Percentiles rank a stretch among this genome's conserved stretches.
These are phyloP conservation scores for Cryptotermes secundus DNA, from an alignment of 1,140 invertebrate species.

Conservation along the genomic window DNA sequence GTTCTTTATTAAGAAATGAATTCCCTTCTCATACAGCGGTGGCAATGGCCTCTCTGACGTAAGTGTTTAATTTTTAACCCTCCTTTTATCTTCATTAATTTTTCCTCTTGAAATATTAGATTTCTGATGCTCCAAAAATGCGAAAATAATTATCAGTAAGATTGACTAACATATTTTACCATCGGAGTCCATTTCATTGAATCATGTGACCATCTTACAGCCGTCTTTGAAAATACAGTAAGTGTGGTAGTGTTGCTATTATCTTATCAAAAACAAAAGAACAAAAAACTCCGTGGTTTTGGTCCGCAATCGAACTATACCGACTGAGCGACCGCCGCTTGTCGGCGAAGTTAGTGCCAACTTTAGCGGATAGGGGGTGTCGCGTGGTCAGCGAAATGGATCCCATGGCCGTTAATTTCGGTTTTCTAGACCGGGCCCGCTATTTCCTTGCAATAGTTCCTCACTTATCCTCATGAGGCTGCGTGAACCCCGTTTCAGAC, in stretches of 20 bases:
- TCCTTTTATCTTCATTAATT: not conserved
- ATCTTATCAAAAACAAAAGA: no score
- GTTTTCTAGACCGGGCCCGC: no score
- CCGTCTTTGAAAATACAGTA: not conserved
- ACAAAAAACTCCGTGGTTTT: no score
- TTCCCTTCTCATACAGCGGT: not conserved
- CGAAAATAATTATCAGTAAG: not conserved
- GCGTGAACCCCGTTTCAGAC: no score
- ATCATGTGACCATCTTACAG: not conserved
- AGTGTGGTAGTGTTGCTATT: not conserved
- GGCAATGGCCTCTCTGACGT: not conserved
- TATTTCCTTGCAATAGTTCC: no score
- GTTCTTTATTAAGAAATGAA: constrained; percentile 1
- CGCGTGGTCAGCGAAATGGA: no score
- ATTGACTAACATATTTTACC: not conserved
- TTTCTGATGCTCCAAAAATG: not conserved
- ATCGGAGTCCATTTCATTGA: not conserved
- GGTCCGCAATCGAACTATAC: no score
- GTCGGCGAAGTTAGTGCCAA: no score
- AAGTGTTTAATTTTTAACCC: constrained; percentile 1
- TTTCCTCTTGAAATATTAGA: not conserved
- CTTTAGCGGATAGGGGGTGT: no score
- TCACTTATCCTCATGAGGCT: no score
- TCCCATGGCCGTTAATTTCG: no score
- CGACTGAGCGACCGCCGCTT: no score